Conservation (phyloP, 2,888 invertebrate species). For the Ophion ventricosus region DNA sequence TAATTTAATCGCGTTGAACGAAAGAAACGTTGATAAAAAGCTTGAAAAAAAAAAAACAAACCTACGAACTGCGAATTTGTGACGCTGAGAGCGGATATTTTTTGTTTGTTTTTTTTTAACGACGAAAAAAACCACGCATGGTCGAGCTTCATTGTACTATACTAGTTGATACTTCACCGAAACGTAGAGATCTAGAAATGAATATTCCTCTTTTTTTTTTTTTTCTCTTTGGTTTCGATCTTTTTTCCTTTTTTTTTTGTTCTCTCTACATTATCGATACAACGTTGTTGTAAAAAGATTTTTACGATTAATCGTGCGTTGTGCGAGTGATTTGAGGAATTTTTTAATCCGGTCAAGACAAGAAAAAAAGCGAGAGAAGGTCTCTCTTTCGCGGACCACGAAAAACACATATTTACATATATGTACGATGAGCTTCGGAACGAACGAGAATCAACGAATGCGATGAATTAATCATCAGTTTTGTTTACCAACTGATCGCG, state of each 20-base stretch:
- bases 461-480: neutral
- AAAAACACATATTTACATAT: neutral
- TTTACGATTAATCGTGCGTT: slow-evolving; percentile 64
- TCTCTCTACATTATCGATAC: slow-evolving; percentile 62
- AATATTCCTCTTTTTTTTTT: slow-evolving; percentile 27
- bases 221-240: neutral
- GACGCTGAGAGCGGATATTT: slow-evolving; percentile 4
- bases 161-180: slow-evolving; percentile 71
- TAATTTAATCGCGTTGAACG: slow-evolving; percentile 69
- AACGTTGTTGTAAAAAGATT: slow-evolving; percentile 64
- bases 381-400: neutral
- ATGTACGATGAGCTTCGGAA: neutral
- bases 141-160: slow-evolving; percentile 73
- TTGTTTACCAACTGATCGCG: neutral
- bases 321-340: slow-evolving; percentile 25
- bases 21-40: slow-evolving; percentile 32
- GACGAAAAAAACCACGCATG: slow-evolving; percentile 43
- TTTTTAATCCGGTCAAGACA: neutral
- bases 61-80: slow-evolving; percentile 19
- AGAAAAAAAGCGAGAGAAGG: slow-evolving; percentile 1
- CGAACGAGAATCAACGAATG: neutral
- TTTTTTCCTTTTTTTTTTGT: slow-evolving; percentile 13
- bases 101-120: neutral
- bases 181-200: slow-evolving; percentile 47
- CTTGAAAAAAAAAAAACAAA: slow-evolving; percentile 42